A percentile compares a stretch with the other conserved stretches of the same genome.
Conservation (phyloP, 2,888 invertebrate species). For the Dynastes hyllus region DNA sequence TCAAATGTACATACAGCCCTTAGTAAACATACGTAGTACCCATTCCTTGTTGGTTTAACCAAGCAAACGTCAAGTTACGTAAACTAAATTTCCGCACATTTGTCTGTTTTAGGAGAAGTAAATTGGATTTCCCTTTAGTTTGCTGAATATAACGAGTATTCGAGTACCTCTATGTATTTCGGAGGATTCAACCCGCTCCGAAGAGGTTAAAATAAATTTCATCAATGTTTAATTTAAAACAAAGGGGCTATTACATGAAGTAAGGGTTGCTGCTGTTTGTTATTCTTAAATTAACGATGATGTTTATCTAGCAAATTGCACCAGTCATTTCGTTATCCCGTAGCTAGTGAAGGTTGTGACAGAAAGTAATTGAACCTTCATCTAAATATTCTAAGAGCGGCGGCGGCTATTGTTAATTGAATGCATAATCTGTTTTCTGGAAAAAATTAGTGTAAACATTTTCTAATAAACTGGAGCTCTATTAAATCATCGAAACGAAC, state of each 20-base stretch:
- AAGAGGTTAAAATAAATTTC: slow-evolving; percentile 29
- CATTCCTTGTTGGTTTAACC: background rate
- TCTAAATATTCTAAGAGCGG: background rate
- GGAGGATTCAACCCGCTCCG: background rate
- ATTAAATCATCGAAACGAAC: no score
- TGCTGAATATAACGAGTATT: slow-evolving; percentile 8
- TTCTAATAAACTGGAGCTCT: no score
- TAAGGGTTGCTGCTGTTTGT: background rate
- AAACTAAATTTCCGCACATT: slow-evolving; percentile 9
- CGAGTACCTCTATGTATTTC: background rate
- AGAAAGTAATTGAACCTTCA: slow-evolving; percentile 2
- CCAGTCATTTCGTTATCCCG: background rate
- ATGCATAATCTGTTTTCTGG: background rate
- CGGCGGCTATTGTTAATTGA: background rate
- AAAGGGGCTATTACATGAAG: background rate
- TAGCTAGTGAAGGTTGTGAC: background rate
- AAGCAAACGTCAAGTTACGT: background rate
- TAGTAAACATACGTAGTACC: background rate
- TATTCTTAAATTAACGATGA: slow-evolving; percentile 31
- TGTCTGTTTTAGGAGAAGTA: slow-evolving; percentile 2
- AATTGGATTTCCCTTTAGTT: slow-evolving; percentile 33
- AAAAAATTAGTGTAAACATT: no score
- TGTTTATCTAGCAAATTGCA: slow-evolving; percentile 31
- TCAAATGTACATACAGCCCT: background rate
- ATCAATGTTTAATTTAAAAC: slow-evolving; percentile 33